Evolutionary conservation across 2,113 vertebrate genomes (phyloP).

Genomic region (Myotis yumanensis): DNA sequence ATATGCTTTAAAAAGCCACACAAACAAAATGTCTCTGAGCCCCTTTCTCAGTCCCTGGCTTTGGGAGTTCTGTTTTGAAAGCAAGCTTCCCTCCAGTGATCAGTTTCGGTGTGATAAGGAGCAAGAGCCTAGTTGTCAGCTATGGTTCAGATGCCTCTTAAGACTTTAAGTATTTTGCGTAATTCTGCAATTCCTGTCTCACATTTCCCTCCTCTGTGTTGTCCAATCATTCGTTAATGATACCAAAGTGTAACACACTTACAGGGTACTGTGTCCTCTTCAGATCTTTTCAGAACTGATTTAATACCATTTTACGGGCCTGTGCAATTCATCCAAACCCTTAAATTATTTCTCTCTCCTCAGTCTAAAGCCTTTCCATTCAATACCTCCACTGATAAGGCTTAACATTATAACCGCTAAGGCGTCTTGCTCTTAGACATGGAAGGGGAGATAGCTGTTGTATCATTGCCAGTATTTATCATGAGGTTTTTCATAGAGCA

Average conservation of each 20-base stretch:
- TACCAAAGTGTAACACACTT: conserved; percentile 74
- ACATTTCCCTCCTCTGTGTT: conserved; percentile 73
- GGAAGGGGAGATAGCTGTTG: conserved; percentile 42
- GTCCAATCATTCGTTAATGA: conserved; percentile 78
- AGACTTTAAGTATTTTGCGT: conserved; percentile 40
- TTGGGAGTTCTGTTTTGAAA: conserved; percentile 17
- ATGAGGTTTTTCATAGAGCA: background rate
- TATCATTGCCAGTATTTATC: conserved; percentile 57
- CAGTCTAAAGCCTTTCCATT: conserved; percentile 77
- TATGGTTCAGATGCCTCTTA: conserved; percentile 67
- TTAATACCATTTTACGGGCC: conserved; percentile 74
- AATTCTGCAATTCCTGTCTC: conserved; percentile 75
- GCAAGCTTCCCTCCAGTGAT: background rate
- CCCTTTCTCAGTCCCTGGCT: background rate
- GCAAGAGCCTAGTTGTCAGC: background rate
- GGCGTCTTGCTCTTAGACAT: conserved; percentile 47
- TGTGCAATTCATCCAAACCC: conserved; percentile 71
- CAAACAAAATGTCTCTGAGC: background rate
- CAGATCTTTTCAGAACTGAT: conserved; percentile 75
- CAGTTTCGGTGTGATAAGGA: conserved; percentile 39
- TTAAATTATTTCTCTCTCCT: conserved; percentile 77
- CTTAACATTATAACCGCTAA: conserved; percentile 42
- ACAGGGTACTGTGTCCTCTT: conserved; percentile 77
- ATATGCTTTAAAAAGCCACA: too few species aligned
- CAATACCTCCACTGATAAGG: conserved; percentile 67